These are phyloP conservation scores for Drosophila prostipennis DNA, from an alignment of 2,888 invertebrate species.

Conservation along the genomic window DNA sequence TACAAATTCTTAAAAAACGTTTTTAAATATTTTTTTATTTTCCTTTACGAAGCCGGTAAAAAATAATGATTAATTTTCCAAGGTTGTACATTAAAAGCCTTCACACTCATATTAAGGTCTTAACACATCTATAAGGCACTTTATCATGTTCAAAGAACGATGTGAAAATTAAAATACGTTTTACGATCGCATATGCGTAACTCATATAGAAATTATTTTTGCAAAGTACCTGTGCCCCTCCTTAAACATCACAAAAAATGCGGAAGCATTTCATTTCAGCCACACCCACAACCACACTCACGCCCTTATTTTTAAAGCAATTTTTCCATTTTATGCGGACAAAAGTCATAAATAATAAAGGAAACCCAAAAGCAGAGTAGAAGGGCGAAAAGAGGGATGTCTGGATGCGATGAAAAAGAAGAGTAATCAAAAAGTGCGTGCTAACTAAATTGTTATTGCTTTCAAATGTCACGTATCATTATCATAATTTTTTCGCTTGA, in stretches of 20 bases:
- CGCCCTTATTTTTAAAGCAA: slow-evolving; percentile 53
- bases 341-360: slow-evolving; percentile 65
- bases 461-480: slow-evolving; percentile 80
- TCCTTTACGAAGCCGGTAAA: no score
- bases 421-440: slow-evolving; percentile 74
- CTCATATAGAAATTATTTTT: slow-evolving; percentile 43
- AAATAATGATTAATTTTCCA: no score
- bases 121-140: no score
- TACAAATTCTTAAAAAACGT: no score
- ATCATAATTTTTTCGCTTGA: slow-evolving; percentile 79
- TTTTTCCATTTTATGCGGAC: slow-evolving; percentile 70
- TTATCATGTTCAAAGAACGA: no score
- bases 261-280: slow-evolving; percentile 27
- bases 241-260: slow-evolving; percentile 4
- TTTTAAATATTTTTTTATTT: no score
- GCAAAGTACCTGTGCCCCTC: slow-evolving; percentile 14
- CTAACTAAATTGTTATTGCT: slow-evolving; percentile 80
- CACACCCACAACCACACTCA: slow-evolving; percentile 7
- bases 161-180: neutral
- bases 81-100: no score
- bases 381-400: slow-evolving; percentile 3
- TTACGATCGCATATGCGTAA: neutral
- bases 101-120: no score
- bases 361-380: slow-evolving; percentile 6
- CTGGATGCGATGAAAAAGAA: slow-evolving; percentile 27